Evolutionary conservation across 2,888 invertebrate genomes (phyloP), one percentile per base, ranked within the genome.

Genomic region (Cerceris rybyensis): DNA sequence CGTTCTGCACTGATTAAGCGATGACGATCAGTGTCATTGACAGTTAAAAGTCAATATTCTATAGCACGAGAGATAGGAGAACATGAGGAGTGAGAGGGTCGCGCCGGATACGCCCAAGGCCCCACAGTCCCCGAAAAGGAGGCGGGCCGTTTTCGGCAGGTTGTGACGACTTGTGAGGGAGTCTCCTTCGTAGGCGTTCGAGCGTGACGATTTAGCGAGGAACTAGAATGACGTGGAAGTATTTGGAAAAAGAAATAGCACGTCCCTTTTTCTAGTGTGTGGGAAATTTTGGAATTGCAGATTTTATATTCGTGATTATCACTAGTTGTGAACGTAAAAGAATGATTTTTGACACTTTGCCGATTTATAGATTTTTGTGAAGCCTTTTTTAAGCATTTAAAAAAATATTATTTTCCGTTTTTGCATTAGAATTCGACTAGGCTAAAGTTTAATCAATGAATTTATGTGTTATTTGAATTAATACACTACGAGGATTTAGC

Each of bases 151-250:
- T 42, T 70, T n/a, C 49, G 7, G 46, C 13, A 43, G 67, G 46
- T n/a, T 28, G 6, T 52, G 46, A 42, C 63, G 54, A 50, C 55
- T 58, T 63, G 16, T 41, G 9, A 28, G 57, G 42, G 65, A 46
- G 70, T 80, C 80, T 86, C 84, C 80, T 85, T 79, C 80, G 84
- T 85, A 86, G 82, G 85, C 88, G 85, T 78, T 87, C 63, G 79
- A 77, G 84, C 88, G 82, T 83, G 75, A 80, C 80, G 81, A 63
- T 52, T 75, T 67, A 87, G 78, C 84, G 83, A 86, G 86, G 43
- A 61, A 70, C 74, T 84, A 88, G 82, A 70, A 82, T 41, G 8
- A 9, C 50, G 64, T 76, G 79, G 63, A 82, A 80, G 82, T 59
- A 28, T 70, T 60, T 58, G 69, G 67, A 82, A 82, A 82, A 75